Percentiles rank a stretch among this genome's conserved stretches.
Conservation (phyloP, 2,888 invertebrate species). For the Meiosimyza platycephala region DNA sequence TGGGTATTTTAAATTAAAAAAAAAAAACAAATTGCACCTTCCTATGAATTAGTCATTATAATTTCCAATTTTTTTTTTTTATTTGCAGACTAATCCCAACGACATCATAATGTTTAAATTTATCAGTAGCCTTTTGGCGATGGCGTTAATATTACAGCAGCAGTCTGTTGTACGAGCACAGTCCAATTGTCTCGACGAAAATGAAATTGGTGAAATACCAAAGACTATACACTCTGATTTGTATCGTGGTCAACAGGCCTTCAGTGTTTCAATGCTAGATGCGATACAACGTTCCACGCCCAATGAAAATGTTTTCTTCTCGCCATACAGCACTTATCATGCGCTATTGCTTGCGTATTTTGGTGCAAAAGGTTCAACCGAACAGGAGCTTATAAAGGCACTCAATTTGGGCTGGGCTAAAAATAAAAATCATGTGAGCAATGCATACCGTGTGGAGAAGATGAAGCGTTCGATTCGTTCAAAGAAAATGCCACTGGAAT, state of each 20-base stretch:
- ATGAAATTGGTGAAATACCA: constrained; percentile 38
- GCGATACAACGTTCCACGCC: constrained; percentile 75
- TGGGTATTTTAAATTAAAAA: background rate
- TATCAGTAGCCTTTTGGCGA: constrained; percentile 8
- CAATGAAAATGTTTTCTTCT: constrained; percentile 85
- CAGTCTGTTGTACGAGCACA: background rate
- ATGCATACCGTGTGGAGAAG: constrained; percentile 80
- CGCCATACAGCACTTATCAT: constrained; percentile 88
- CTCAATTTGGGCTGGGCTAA: constrained; percentile 61
- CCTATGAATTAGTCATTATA: background rate
- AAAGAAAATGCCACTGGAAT: constrained; percentile 75
- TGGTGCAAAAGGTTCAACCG: constrained; percentile 78
- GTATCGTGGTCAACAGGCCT: constrained; percentile 74
- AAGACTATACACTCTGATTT: constrained; percentile 61
- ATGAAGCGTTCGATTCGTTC: constrained; percentile 69
- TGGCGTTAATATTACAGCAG: background rate
- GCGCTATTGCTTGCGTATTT: constrained; percentile 83
- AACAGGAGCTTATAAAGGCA: constrained; percentile 64
- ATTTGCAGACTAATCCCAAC: too few relatives aligned
- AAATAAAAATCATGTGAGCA: constrained; percentile 79
- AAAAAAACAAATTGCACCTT: too few relatives aligned
- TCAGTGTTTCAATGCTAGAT: constrained; percentile 78
- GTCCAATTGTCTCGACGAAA: constrained; percentile 38
- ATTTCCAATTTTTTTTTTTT: background rate
- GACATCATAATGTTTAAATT: constrained; percentile 11